These are phyloP conservation scores for Isichthys henryi DNA, from an alignment of 2,113 vertebrate genomes.

Conservation along the genomic window DNA sequence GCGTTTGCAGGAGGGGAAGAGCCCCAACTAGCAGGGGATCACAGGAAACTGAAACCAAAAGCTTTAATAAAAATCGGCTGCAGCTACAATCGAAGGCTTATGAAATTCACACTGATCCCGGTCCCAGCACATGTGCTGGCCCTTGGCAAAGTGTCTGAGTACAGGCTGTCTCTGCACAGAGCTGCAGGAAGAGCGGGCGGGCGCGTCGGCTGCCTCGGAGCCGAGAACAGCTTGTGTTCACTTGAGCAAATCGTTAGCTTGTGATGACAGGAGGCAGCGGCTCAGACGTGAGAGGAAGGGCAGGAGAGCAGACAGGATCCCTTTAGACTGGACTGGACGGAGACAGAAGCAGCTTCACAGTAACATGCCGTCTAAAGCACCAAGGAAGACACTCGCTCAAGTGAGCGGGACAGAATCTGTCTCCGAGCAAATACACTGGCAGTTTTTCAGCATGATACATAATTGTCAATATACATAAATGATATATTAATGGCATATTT, in stretches of 20 bases:
- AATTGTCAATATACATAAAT: not conserved
- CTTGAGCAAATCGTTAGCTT: constrained; percentile 1
- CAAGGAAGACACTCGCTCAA: not conserved
- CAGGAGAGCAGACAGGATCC: not conserved
- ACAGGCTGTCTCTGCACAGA: not conserved
- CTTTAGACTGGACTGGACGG: not conserved
- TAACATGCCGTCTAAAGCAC: not conserved
- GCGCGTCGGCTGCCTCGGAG: not conserved
- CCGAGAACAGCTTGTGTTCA: not conserved
- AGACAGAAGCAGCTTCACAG: not conserved
- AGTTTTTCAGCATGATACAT: not conserved
- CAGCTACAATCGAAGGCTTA: not conserved
- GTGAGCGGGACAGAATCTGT: not conserved
- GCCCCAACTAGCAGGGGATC: not conserved
- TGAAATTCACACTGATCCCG: not conserved
- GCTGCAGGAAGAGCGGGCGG: not conserved
- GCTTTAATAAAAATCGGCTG: not conserved
- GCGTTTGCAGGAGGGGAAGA: not conserved
- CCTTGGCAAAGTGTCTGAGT: not conserved
- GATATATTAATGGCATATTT: not conserved
- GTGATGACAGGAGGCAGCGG: not conserved
- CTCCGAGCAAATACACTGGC: not conserved
- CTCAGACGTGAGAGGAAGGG: not conserved
- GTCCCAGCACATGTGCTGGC: not conserved
- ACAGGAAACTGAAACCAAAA: not conserved